A percentile compares a stretch with the other conserved stretches of the same genome.
phyloP scores from a whole-genome alignment of 2,797 vertebrate genomes.

The Gambelia wislizenii region DNA sequence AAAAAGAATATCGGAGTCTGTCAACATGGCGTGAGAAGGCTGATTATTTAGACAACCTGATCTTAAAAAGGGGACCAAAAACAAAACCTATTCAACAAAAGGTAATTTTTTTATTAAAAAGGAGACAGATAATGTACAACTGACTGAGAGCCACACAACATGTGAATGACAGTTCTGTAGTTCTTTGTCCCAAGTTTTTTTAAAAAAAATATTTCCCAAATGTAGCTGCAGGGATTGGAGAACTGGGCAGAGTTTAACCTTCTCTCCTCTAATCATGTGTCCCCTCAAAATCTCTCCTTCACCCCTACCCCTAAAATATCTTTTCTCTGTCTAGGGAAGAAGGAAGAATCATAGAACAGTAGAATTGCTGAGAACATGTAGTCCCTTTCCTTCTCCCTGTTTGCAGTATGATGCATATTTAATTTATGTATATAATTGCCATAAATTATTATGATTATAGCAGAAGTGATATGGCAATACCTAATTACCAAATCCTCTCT shows the following conservation, averaged over 20 bases:
- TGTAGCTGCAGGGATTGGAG: background rate
- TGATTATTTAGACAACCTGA: constrained; percentile 65
- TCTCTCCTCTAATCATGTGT: background rate
- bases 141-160: background rate
- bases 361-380: background rate
- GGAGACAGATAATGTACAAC: background rate
- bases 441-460: background rate
- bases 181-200: background rate
- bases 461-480: background rate
- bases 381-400: too few species aligned
- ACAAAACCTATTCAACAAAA: background rate
- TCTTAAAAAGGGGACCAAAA: constrained; percentile 36
- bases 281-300: background rate
- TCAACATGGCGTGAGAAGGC: constrained; percentile 69
- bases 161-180: background rate
- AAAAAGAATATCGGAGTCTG: constrained; percentile 70
- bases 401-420: background rate
- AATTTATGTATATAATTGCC: background rate
- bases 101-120: constrained; percentile 51
- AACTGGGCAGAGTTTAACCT: background rate
- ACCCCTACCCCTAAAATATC: background rate
- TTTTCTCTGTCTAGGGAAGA: too few species aligned
- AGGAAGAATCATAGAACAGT: background rate
- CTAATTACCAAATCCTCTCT: too few species aligned
- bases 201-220: background rate